These are phyloP conservation scores for Cinara cedri DNA, from an alignment of 2,888 invertebrate genomes.

Conservation along the genomic window DNA sequence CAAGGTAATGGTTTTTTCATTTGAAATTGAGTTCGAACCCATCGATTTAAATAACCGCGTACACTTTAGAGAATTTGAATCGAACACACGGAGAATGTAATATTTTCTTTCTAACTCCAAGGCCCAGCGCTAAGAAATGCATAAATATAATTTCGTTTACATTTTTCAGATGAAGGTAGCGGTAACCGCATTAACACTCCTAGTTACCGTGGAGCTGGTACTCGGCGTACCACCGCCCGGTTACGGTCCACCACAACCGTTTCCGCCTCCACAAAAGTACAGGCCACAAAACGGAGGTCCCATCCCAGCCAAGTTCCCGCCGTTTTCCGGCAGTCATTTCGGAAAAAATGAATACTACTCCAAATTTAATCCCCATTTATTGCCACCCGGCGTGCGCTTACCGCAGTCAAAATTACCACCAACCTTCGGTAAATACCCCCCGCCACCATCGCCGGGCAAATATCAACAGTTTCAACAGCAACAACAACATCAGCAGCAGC, in stretches of 20 bases:
- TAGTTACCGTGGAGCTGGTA: constrained; percentile 9
- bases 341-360: constrained; percentile 61
- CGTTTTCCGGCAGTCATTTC: background rate
- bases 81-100: too few relatives aligned
- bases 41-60: too few relatives aligned
- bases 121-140: too few relatives aligned
- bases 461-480: constrained; percentile 61
- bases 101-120: too few relatives aligned
- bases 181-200: background rate
- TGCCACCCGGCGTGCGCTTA: constrained; percentile 17
- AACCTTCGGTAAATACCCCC: constrained; percentile 60
- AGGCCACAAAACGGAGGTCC: constrained; percentile 32
- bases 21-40: too few relatives aligned
- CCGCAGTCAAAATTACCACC: background rate
- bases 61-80: too few relatives aligned
- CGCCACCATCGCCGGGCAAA: constrained; percentile 49
- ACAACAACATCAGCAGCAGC: constrained; percentile 17
- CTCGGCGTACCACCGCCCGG: constrained; percentile 6
- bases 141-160: too few relatives aligned
- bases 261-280: constrained; percentile 1
- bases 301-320: constrained; percentile 37
- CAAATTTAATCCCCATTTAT: constrained; percentile 41
- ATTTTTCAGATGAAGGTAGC: constrained; percentile 40
- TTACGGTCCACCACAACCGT: constrained; percentile 40
- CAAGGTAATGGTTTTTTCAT: too few relatives aligned